Evolutionary conservation across 1,140 invertebrate genomes (phyloP).

Genomic region (Armadillidium nasatum): DNA sequence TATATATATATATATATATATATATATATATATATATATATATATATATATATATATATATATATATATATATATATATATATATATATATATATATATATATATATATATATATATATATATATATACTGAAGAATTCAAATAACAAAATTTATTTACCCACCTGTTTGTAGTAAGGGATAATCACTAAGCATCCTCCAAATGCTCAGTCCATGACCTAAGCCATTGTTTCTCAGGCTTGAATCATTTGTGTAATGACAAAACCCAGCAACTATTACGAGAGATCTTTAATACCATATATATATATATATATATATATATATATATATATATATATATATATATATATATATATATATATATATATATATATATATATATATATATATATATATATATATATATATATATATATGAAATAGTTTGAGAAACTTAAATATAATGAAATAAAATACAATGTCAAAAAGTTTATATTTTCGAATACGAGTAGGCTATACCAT

Average conservation of each 20-base stretch:
- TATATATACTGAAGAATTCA: no score
- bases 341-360: not conserved
- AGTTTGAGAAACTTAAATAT: not conserved
- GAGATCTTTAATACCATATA: constrained; percentile 50
- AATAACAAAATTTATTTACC: no score
- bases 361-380: not conserved
- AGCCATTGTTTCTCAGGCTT: constrained; percentile 34
- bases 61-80: no score
- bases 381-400: not conserved
- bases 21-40: no score
- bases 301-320: not conserved
- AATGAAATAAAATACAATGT: no score
- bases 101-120: no score
- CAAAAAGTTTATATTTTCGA: no score
- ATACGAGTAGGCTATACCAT: no score
- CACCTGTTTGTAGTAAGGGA: constrained; percentile 63
- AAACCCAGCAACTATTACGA: constrained; percentile 58
- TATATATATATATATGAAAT: not conserved
- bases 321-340: not conserved
- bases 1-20: no score
- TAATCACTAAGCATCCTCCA: constrained; percentile 69
- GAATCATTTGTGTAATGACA: constrained; percentile 41
- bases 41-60: no score
- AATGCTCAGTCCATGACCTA: constrained; percentile 59
- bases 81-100: no score